These are phyloP conservation scores for Ariopsis seemanni DNA, from an alignment of 2,113 vertebrate genomes.

Conservation along the genomic window DNA sequence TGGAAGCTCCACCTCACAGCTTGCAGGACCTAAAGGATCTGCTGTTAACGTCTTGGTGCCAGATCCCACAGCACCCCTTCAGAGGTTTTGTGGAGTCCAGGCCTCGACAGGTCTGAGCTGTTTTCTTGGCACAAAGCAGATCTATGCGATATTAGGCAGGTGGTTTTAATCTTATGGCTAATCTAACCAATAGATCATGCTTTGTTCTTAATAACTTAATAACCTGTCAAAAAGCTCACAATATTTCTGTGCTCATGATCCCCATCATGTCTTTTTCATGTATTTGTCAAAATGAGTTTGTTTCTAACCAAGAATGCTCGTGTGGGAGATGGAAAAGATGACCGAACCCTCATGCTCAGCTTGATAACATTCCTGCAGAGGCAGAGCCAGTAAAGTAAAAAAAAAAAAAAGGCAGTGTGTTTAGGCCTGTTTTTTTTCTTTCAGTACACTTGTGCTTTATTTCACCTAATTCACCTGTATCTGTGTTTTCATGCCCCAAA, in stretches of 20 bases:
- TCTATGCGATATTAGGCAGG: too few species aligned
- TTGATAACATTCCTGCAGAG: neutral
- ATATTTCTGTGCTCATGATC: neutral
- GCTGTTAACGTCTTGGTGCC: too few species aligned
- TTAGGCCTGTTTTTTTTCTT: neutral
- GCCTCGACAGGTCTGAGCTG: too few species aligned
- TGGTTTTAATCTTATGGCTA: too few species aligned
- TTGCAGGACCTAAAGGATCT: too few species aligned
- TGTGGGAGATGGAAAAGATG: neutral
- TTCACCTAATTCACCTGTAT: neutral
- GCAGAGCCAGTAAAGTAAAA: neutral
- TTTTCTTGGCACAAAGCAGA: too few species aligned
- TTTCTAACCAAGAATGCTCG: neutral
- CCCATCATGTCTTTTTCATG: neutral
- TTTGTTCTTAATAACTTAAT: neutral
- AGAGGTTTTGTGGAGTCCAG: too few species aligned
- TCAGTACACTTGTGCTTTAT: neutral
- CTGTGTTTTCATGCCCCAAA: neutral
- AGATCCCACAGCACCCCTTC: too few species aligned
- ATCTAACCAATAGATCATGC: neutral
- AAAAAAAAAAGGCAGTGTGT: neutral
- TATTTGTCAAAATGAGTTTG: neutral
- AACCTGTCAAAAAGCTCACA: neutral
- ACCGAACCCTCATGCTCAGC: neutral
- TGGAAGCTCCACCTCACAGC: too few species aligned